Evolutionary conservation across 2,797 vertebrate species (phyloP).

Genomic region (Sebastes matsubarae): DNA sequence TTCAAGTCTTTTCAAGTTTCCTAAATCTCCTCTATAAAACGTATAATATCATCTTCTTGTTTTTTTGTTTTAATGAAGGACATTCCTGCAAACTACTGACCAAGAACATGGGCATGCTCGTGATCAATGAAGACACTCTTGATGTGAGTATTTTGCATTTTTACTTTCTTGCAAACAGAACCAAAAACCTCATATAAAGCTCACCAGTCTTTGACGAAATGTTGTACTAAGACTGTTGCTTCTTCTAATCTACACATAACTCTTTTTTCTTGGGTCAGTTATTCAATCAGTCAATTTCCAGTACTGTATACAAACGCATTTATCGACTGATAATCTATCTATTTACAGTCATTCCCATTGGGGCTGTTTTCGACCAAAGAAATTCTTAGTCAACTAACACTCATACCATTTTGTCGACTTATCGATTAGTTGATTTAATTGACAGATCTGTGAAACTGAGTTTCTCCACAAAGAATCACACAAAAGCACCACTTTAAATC

Average conservation of each 20-base stretch:
- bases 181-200: neutral
- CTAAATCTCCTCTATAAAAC: neutral
- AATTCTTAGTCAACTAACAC: neutral
- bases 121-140: slow-evolving; percentile 96
- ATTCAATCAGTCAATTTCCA: neutral
- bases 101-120: slow-evolving; percentile 98
- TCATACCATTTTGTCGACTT: neutral
- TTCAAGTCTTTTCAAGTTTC: neutral
- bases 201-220: neutral
- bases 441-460: too few relatives aligned
- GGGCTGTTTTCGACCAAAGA: too few relatives aligned
- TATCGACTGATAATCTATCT: neutral
- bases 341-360: neutral
- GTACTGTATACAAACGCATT: neutral
- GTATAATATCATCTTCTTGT: neutral
- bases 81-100: slow-evolving; percentile 96
- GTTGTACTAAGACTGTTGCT: neutral
- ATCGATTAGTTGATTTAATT: too few relatives aligned
- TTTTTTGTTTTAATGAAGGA: slow-evolving; percentile 77
- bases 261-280: neutral
- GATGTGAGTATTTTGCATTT: slow-evolving; percentile 88
- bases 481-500: neutral
- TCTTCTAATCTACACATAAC: neutral
- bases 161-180: neutral
- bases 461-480: neutral